Evolutionary conservation across 2,113 vertebrate genomes (phyloP), one percentile per base, ranked within the genome.

Genomic region (Himantopus leucocephalus): DNA sequence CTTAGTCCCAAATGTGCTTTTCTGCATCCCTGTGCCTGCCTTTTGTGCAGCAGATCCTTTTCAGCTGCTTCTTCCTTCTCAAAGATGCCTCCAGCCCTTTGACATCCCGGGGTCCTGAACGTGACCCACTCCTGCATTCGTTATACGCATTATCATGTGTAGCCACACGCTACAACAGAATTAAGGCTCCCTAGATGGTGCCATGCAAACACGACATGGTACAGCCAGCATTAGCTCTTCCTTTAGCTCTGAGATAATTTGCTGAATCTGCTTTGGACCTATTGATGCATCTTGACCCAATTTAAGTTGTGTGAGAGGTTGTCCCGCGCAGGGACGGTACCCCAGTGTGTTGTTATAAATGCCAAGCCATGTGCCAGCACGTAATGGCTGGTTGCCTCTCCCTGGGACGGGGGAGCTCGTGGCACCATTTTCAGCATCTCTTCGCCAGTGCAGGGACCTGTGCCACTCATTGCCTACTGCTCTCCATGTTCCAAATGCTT

Each of bases 131-230:
- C 45, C 50, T 70, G 20, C 30, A 15, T 53, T 63, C 23, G 19
- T 73, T 64, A 12, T 13, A 12, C 0, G 2, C 27, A 3, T 48
- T 3, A 60, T 60, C 48, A 14, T 2, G 3, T 30, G 29, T 7
- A 59, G 56, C 66, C 32, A n/a, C 55, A 20, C 0, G 0, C 34
- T 39, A 8, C 41, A 41, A 6, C 23, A 53, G 53, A 34, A 45
- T 7, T 47, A n/a, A 20, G 27, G n/a, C 50, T 83, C n/a, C 50
- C 39, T 43, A 60, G 21, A 7, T 19, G 27, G 17, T 48, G 27
- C 72, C 5, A 4, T 16, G 24, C 27, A 53, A 87, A n/a, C 0
- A 1, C 32, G 23, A 2, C 39, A 23, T 7, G 5, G 14, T 20
- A 48, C 35, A 71, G n/a, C 37, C 82, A 74, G 8, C 7, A 3